These are phyloP conservation scores for Pterois miles DNA, from an alignment of 2,797 vertebrate genomes.

Conservation along the genomic window DNA sequence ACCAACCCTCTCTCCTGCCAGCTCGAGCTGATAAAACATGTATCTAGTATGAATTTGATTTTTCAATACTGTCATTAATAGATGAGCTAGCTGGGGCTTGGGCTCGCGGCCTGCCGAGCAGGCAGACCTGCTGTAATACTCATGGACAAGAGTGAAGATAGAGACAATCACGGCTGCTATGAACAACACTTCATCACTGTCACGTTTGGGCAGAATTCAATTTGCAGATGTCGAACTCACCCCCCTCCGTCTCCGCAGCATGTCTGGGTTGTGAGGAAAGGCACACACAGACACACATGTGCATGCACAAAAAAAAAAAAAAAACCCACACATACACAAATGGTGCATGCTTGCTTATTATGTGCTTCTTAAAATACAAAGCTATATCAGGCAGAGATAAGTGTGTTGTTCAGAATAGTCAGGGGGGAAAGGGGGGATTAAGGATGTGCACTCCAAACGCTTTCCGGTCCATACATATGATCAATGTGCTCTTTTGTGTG, in stretches of 20 bases:
- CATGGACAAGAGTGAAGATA: conserved; percentile 86
- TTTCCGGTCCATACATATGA: conserved; percentile 26
- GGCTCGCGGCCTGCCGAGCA: conserved; percentile 69
- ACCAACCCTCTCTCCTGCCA: conserved; percentile 39
- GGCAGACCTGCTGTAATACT: conserved; percentile 80
- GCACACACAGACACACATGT: neutral
- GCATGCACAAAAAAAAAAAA: neutral
- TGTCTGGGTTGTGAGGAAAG: conserved; percentile 50
- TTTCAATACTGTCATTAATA: conserved; percentile 86
- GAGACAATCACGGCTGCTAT: conserved; percentile 89
- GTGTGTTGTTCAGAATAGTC: conserved; percentile 56
- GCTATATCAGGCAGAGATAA: conserved; percentile 83
- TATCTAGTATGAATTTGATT: conserved; percentile 83
- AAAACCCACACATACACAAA: conserved; percentile 18
- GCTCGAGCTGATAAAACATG: conserved; percentile 71
- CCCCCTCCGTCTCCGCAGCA: conserved; percentile 32
- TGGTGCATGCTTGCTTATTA: conserved; percentile 76
- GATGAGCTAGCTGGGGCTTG: conserved; percentile 77
- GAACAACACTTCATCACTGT: conserved; percentile 93
- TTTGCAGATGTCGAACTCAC: conserved; percentile 81
- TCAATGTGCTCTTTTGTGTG: conserved; percentile 29
- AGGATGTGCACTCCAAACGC: conserved; percentile 35
- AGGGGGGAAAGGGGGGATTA: neutral
- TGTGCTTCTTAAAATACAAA: conserved; percentile 84
- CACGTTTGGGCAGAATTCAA: conserved; percentile 90